Evolutionary conservation across 2,888 invertebrate species (phyloP).

Genomic region (Dione juno): DNA sequence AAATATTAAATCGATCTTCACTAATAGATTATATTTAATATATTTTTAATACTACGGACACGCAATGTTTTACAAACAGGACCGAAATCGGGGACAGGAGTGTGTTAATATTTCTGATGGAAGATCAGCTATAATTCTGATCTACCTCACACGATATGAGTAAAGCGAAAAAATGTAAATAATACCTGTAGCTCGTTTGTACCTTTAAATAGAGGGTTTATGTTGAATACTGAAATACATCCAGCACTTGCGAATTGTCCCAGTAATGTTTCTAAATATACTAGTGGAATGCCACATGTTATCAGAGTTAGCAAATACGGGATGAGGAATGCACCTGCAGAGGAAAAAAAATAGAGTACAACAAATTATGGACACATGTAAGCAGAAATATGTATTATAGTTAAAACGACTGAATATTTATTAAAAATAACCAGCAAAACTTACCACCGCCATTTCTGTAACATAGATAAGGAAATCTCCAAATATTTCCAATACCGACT

Average conservation of each 20-base stretch:
- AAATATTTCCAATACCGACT: conserved; percentile 93
- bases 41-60: background rate
- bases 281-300: conserved; percentile 93
- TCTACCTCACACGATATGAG: too few species aligned
- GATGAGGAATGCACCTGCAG: conserved; percentile 92
- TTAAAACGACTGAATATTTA: too few species aligned
- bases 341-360: background rate
- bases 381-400: background rate
- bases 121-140: too few species aligned
- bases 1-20: too few species aligned
- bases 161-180: background rate
- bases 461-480: conserved; percentile 94
- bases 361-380: background rate
- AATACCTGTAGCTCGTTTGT: background rate
- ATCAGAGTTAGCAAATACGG: conserved; percentile 92
- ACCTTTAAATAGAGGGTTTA: conserved; percentile 94
- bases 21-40: too few species aligned
- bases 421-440: conserved; percentile 46
- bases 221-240: conserved; percentile 91
- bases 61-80: background rate
- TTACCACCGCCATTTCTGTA: conserved; percentile 93
- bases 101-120: background rate
- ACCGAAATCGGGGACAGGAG: background rate
- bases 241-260: conserved; percentile 94
- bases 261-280: conserved; percentile 93